phyloP scores from a whole-genome alignment of 37 sponge, comb jelly and placozoan genomes.

The Cliona cf. orientalis region DNA sequence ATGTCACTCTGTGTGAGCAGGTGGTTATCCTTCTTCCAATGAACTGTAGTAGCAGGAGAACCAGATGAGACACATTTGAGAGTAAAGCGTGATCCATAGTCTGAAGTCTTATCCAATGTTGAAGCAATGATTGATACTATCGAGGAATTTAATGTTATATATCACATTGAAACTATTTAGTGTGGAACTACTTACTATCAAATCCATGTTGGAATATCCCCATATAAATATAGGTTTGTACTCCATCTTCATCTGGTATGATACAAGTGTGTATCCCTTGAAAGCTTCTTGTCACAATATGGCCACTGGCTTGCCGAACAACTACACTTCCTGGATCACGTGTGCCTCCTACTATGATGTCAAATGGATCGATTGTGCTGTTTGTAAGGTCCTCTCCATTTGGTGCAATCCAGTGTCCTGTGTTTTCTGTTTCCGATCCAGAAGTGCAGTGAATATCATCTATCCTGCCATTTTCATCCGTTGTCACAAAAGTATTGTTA shows the following conservation, averaged over 20 bases:
- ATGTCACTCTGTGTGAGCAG: too few relatives aligned
- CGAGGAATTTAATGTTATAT: too few relatives aligned
- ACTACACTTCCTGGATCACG: neutral
- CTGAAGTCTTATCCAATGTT: too few relatives aligned
- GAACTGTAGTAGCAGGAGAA: too few relatives aligned
- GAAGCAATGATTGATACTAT: too few relatives aligned
- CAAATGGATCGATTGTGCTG: conserved; percentile 1
- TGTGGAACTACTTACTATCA: conserved; percentile 15
- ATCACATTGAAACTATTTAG: too few relatives aligned
- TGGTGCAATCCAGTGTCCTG: conserved; percentile 4
- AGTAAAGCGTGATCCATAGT: too few relatives aligned
- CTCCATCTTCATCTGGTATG: conserved; percentile 35
- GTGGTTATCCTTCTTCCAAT: too few relatives aligned
- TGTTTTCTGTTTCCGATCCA: neutral
- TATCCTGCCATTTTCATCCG: too few relatives aligned
- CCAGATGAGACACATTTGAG: too few relatives aligned
- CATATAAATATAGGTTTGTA: neutral
- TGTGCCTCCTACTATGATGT: conserved; percentile 1
- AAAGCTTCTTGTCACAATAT: neutral
- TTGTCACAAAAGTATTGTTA: too few relatives aligned
- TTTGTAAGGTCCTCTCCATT: neutral
- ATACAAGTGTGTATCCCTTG: conserved; percentile 19
- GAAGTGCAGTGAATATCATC: neutral
- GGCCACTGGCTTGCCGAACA: neutral
- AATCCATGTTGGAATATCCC: conserved; percentile 27